Percentiles rank a stretch among this genome's conserved stretches.
Evolutionary conservation across 2,113 vertebrate species (phyloP).

Genomic region (Junco hyemalis): DNA sequence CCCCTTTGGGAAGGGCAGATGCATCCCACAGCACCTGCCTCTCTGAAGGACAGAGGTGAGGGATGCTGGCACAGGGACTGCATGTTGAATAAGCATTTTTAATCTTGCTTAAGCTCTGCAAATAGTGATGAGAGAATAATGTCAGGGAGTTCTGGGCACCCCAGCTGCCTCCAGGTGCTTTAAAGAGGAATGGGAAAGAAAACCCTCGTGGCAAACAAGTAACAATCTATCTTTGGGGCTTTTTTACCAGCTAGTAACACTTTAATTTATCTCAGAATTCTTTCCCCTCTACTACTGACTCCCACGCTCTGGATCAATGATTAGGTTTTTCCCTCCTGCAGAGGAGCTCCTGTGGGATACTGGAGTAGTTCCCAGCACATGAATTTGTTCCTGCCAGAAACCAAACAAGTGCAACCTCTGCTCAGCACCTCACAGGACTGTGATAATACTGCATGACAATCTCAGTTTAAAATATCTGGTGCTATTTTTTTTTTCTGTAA

Average conservation of each 20-base stretch:
- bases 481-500: not conserved
- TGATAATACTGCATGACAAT: not conserved
- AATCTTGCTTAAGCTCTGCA: conserved; percentile 27
- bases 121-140: not conserved
- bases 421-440: not conserved
- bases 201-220: not conserved
- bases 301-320: not conserved
- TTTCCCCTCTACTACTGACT: not conserved
- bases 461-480: not conserved
- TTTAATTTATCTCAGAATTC: not conserved
- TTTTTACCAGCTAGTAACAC: not conserved
- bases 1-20: not conserved
- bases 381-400: not conserved
- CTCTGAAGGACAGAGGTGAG: not conserved
- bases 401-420: not conserved
- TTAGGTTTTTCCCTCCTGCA: not conserved
- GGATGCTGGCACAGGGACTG: not conserved
- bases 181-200: not conserved
- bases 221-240: not conserved
- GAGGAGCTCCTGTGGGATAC: not conserved
- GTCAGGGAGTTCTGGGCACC: not conserved
- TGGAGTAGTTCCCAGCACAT: not conserved
- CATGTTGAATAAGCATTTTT: not conserved
- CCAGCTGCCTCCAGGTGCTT: not conserved
- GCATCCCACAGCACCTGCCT: not conserved